Percentiles rank a stretch among this genome's conserved stretches.
Evolutionary conservation across 2,888 invertebrate species (phyloP).

Genomic region (Lasioglossum calceatum): DNA sequence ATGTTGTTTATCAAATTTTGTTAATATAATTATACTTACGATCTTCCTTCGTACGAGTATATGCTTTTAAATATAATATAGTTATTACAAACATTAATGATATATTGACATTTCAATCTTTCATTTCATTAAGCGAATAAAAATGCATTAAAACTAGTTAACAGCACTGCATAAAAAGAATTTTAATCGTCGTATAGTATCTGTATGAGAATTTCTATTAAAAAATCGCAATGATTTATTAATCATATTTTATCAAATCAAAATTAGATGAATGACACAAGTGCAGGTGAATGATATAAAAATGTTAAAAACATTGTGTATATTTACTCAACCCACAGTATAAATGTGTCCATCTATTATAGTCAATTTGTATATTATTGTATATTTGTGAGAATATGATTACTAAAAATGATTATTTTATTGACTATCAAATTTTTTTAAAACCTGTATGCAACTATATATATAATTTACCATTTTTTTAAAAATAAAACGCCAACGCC

Average conservation of each 20-base stretch:
- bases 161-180: constrained; percentile 42
- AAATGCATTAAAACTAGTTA: constrained; percentile 35
- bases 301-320: constrained; percentile 26
- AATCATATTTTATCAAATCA: constrained; percentile 19
- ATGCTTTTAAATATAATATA: background rate
- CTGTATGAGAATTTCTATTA: constrained; percentile 14
- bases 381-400: constrained; percentile 45
- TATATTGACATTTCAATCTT: constrained; percentile 4
- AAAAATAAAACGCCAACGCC: background rate
- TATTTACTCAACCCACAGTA: constrained; percentile 2
- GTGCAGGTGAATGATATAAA: constrained; percentile 19
- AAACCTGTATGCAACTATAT: background rate
- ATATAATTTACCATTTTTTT: background rate
- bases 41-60: constrained; percentile 20
- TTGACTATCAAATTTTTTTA: background rate
- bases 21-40: constrained; percentile 17
- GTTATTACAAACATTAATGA: constrained; percentile 7
- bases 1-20: constrained; percentile 21
- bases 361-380: constrained; percentile 50
- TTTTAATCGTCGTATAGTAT: constrained; percentile 17
- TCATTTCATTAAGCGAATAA: constrained; percentile 6
- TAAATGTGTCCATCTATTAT: constrained; percentile 31
- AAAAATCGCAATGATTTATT: constrained; percentile 18
- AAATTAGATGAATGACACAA: constrained; percentile 7
- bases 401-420: background rate